Evolutionary conservation across 2,113 vertebrate genomes (phyloP).

Genomic region (Tringa solitaria): DNA sequence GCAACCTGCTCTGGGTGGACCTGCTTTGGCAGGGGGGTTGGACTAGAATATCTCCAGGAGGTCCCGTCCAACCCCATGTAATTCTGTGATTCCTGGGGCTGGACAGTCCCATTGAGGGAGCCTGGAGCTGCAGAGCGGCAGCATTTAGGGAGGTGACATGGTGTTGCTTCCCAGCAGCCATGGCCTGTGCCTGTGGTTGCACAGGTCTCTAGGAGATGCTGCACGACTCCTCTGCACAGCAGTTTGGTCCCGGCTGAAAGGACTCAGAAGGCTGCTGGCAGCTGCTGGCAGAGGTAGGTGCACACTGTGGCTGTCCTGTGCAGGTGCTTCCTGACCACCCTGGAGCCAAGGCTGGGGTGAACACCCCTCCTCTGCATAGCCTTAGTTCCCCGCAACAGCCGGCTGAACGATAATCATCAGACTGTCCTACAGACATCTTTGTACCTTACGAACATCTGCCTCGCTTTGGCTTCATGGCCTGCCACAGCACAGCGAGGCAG

Average conservation of each 20-base stretch:
- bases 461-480: background rate
- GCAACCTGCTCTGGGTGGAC: too few species aligned
- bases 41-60: too few species aligned
- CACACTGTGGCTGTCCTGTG: background rate
- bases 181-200: background rate
- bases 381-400: background rate
- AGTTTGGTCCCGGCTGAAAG: background rate
- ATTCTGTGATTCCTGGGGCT: background rate
- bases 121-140: background rate
- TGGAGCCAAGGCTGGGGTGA: background rate
- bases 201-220: fast-evolving
- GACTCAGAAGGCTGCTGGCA: background rate
- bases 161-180: background rate
- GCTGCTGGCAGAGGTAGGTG: background rate
- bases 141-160: background rate
- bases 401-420: background rate
- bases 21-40: too few species aligned
- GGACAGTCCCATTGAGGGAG: background rate
- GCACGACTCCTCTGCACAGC: background rate
- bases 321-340: background rate
- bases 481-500: background rate
- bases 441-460: background rate
- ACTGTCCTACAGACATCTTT: background rate
- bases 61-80: too few species aligned
- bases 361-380: background rate